phyloP scores from a whole-genome alignment of 2,888 invertebrate species.

The Melikaiella ostensackeni region DNA sequence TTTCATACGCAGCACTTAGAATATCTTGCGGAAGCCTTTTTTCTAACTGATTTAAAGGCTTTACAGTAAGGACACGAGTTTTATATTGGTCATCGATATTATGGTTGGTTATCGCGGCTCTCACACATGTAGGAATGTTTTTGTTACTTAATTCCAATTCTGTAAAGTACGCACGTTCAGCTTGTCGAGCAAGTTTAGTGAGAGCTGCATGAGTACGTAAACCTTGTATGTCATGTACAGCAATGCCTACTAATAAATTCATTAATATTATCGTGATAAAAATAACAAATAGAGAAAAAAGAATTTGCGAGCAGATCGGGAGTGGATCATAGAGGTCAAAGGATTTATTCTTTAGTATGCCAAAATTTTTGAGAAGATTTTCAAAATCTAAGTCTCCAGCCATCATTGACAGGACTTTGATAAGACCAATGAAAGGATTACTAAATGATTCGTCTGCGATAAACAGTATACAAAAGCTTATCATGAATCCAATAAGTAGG shows the following conservation, averaged over 20 bases:
- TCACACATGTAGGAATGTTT: conserved; percentile 73
- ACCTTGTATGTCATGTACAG: conserved; percentile 77
- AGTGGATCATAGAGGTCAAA: conserved; percentile 72
- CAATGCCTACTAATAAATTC: conserved; percentile 76
- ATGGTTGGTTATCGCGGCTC: conserved; percentile 75
- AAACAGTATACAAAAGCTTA: conserved; percentile 77
- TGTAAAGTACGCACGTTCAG: conserved; percentile 77
- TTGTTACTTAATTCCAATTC: conserved; percentile 77
- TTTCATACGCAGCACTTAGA: conserved; percentile 75
- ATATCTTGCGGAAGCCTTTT: conserved; percentile 77
- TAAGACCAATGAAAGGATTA: conserved; percentile 73
- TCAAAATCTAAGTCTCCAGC: conserved; percentile 75
- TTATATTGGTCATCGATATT: conserved; percentile 75
- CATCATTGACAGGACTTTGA: conserved; percentile 76
- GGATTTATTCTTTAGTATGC: conserved; percentile 61
- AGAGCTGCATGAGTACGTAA: conserved; percentile 78
- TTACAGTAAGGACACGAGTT: conserved; percentile 76
- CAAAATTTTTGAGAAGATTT: conserved; percentile 69
- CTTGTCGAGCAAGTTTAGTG: conserved; percentile 77
- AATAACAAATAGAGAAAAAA: conserved; percentile 74
- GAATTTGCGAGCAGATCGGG: conserved; percentile 72
- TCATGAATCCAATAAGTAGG: conserved; percentile 76
- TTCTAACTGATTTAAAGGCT: conserved; percentile 77
- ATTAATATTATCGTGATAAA: conserved; percentile 76
- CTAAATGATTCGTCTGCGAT: conserved; percentile 72